Conservation (phyloP, 30 jellyfish, hydroid and myxozoan genomes). For the Hydra vulgaris region DNA sequence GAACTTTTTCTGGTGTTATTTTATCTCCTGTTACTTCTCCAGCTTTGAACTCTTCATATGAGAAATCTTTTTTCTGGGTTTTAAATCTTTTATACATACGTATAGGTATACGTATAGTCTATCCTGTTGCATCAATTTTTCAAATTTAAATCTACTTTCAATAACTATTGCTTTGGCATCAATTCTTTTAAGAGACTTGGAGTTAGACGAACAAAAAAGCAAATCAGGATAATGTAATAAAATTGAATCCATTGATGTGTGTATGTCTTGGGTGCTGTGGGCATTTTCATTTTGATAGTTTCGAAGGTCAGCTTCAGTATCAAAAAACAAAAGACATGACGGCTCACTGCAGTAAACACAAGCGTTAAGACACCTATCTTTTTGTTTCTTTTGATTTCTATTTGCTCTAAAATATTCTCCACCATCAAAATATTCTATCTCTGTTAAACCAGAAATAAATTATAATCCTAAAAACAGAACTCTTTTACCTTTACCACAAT, state of each 20-base stretch:
- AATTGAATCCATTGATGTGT: not conserved
- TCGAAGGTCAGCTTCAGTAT: not conserved
- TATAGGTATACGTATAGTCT: not conserved
- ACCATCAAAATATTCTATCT: not conserved
- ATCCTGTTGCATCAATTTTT: not conserved
- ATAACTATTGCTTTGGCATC: not conserved
- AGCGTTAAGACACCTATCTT: not conserved
- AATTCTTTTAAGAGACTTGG: not conserved
- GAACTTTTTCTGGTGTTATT: no score
- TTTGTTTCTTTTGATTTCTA: not conserved
- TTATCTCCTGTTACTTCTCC: no score
- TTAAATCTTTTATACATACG: not conserved
- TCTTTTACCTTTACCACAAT: not conserved
- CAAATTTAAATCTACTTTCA: not conserved
- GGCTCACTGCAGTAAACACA: not conserved
- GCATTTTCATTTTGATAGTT: not conserved
- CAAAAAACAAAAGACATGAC: not conserved
- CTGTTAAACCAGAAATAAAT: not conserved
- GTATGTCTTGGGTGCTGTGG: not conserved
- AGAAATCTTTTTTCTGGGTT: not conserved
- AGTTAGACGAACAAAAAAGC: not conserved
- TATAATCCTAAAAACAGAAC: not conserved
- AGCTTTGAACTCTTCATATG: not conserved
- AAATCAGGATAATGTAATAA: not conserved
- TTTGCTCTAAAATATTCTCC: not conserved